Conservation (phyloP, 2,888 invertebrate species). For the Graphium colonna region DNA sequence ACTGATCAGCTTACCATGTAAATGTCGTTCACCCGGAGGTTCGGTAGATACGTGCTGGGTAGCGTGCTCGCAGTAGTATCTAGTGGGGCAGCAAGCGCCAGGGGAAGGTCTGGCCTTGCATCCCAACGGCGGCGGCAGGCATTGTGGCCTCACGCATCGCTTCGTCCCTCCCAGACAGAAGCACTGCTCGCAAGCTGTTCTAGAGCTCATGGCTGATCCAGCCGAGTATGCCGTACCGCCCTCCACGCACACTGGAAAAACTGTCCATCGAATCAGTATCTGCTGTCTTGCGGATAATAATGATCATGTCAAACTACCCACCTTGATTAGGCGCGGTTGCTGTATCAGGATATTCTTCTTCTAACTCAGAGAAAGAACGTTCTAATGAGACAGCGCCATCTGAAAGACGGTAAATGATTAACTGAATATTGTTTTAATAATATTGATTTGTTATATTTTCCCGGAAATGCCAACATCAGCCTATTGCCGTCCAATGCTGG, state of each 20-base stretch:
- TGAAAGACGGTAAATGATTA: too few relatives aligned
- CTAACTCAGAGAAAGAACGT: not conserved
- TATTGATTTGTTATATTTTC: too few relatives aligned
- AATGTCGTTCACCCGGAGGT: conserved; percentile 37
- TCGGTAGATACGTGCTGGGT: conserved; percentile 37
- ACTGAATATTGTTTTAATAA: too few relatives aligned
- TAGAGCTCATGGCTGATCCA: conserved; percentile 90
- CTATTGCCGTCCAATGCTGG: too few relatives aligned
- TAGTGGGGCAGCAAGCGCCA: conserved; percentile 88
- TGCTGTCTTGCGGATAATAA: not conserved
- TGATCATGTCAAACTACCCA: not conserved
- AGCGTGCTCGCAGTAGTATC: conserved; percentile 82
- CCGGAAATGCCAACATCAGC: too few relatives aligned
- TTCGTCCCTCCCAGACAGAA: conserved; percentile 88
- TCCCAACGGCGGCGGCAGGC: conserved; percentile 86
- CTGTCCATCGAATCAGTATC: conserved; percentile 28
- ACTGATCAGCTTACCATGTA: conserved; percentile 38
- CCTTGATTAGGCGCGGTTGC: not conserved
- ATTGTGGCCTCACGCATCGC: conserved; percentile 89
- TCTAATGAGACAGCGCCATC: conserved; percentile 2
- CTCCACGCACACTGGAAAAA: conserved; percentile 83
- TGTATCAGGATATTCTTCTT: conserved; percentile 3
- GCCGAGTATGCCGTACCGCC: conserved; percentile 87
- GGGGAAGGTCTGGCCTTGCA: conserved; percentile 82
- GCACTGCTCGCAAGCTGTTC: conserved; percentile 91